Base-by-base conservation (phyloP, 2,113 vertebrate species). In the Sinosuthora webbiana region DNA sequence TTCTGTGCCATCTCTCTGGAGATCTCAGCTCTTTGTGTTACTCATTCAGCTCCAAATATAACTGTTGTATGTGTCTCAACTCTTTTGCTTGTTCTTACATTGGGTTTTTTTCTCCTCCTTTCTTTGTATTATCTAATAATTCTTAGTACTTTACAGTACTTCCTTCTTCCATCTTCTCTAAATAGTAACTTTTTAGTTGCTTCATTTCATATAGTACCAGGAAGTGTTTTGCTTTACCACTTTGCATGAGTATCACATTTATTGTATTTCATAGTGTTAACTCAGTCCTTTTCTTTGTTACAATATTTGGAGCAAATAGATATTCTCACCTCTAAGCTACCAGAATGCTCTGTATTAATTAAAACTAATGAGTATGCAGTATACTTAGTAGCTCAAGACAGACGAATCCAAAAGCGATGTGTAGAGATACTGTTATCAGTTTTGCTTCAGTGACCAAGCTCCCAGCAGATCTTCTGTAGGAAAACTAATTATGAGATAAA, bases 401-500 rank as follows among this genome's bases (percentile, higher is more conserved):
- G 79, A 68, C 0, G 1, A 82, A 55, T 80, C 44, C 73, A 79
- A 81, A 75, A 94, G 41, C 0, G 0, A 53, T 57, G 31, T 63
- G 17, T 42, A 70, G 60, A 94, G 55, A 56, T 83, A 84, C 56
- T 45, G 19, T 56, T 83, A 64, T 20, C 83, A 71, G 62, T 90
- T 91, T 78, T 73, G 60, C 84, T 92, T 88, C 57, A 73, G 83
- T 92, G 80, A 76, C 56, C 65, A 71, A 87, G 65, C 64, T 94
- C 83, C 52, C 80, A 44, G 75, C 52, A 92, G 80, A 57, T 73
- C 69, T 94, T 95, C 47, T 71, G 39, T 81, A 78, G 82, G 67
- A 94, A 94, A 85, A 94, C 70, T 94, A 88, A 80, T 94, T 84
- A 91, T 53, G 74, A 92, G 69, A 82, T 84, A 81, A 93, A 94